Conservation (phyloP, 2,888 invertebrate species). For the Palloptera scutellata region DNA sequence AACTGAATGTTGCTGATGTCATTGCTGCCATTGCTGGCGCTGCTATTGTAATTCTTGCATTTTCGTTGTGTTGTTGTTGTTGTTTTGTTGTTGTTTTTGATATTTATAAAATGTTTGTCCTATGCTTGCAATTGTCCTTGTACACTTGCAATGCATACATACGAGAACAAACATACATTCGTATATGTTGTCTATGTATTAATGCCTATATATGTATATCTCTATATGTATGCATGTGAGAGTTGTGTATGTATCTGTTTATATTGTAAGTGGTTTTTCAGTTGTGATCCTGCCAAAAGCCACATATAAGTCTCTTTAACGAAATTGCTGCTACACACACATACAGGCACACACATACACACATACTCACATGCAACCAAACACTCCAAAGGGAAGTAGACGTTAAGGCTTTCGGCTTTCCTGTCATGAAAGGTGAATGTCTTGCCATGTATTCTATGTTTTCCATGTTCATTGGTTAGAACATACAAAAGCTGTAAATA, state of each 20-base stretch:
- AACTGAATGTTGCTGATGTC: conserved; percentile 1
- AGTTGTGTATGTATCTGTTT: background rate
- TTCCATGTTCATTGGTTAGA: too few relatives aligned
- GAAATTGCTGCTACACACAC: background rate
- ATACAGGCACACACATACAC: background rate
- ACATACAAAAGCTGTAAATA: too few relatives aligned
- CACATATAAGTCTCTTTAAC: conserved; percentile 7
- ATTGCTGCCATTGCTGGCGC: background rate
- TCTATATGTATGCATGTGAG: conserved; percentile 7
- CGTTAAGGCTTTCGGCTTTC: background rate
- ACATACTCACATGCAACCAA: background rate
- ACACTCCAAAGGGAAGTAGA: background rate
- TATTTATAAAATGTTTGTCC: background rate
- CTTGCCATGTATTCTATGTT: too few relatives aligned
- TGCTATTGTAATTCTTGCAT: too few relatives aligned
- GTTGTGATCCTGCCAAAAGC: conserved; percentile 12
- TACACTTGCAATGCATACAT: background rate
- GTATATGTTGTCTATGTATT: background rate
- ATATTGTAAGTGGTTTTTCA: background rate
- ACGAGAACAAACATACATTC: too few relatives aligned
- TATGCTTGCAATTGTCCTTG: background rate
- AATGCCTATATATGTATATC: background rate
- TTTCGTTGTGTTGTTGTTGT: too few relatives aligned
- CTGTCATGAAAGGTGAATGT: background rate
- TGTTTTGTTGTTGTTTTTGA: too few relatives aligned